Conservation (phyloP, 2,113 vertebrate species). For the Periophthalmus modestus region DNA sequence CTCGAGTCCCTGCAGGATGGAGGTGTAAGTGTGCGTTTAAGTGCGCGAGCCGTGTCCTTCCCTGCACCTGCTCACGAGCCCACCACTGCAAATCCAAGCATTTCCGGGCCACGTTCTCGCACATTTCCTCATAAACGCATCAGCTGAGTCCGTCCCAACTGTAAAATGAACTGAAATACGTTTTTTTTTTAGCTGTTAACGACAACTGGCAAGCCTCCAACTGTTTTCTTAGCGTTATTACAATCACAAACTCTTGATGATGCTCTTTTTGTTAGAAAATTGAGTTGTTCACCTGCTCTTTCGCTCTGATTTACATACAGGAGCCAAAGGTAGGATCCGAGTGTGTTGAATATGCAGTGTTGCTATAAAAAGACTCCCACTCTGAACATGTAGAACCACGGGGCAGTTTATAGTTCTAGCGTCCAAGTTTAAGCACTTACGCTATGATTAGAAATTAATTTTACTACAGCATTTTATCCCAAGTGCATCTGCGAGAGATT, state of each 20-base stretch:
- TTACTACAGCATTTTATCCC: conserved; percentile 5
- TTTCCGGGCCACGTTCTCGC: not conserved
- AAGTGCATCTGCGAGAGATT: conserved; percentile 43
- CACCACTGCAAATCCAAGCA: conserved; percentile 18
- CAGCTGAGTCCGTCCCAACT: not conserved
- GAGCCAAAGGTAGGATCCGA: conserved; percentile 55
- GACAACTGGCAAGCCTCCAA: conserved; percentile 28
- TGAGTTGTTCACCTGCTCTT: too few species aligned
- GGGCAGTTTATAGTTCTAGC: conserved; percentile 20
- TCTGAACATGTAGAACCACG: conserved; percentile 12
- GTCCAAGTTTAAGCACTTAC: conserved; percentile 6
- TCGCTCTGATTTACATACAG: conserved; percentile 44
- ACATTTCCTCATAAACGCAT: not conserved
- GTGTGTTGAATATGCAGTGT: conserved; percentile 67
- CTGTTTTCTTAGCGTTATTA: conserved; percentile 40
- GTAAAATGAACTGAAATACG: conserved; percentile 13
- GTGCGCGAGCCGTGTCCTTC: conserved; percentile 17
- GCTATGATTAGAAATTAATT: conserved; percentile 24
- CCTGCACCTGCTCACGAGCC: conserved; percentile 20
- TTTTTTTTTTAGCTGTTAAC: conserved; percentile 27
- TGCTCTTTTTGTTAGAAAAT: conserved; percentile 30
- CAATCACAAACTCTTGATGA: too few species aligned
- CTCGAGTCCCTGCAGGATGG: conserved; percentile 41
- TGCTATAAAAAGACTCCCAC: conserved; percentile 58
- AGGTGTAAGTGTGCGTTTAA: too few species aligned